Evolutionary conservation across 2,113 vertebrate genomes (phyloP).

Genomic region (Xenotilapia caudafasciata): DNA sequence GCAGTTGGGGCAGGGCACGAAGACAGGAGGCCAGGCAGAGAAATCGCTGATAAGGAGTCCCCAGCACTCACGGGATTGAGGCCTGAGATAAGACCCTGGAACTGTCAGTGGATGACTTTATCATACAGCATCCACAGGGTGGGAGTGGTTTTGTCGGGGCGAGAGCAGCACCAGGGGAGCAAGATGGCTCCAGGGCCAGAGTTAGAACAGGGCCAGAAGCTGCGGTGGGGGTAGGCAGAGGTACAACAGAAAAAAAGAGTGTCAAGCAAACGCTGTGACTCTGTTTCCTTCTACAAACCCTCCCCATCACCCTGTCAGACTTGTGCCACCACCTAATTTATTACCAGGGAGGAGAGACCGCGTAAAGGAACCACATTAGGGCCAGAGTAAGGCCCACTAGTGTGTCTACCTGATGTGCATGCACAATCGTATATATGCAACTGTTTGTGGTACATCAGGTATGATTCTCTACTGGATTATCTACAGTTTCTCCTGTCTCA

Average conservation of each 20-base stretch:
- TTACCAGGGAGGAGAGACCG: slow-evolving; percentile 1
- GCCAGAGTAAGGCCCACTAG: slow-evolving; percentile 7
- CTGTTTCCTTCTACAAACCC: neutral
- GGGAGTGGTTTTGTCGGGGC: neutral
- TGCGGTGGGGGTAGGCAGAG: neutral
- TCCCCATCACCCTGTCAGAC: slow-evolving; percentile 30
- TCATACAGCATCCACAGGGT: slow-evolving; percentile 28
- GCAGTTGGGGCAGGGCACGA: slow-evolving; percentile 22
- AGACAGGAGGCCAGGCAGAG: slow-evolving; percentile 52
- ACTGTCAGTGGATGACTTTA: slow-evolving; percentile 69
- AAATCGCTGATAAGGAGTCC: slow-evolving; percentile 65
- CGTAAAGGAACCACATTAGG: neutral
- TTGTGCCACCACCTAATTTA: slow-evolving; percentile 25
- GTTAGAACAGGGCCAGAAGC: neutral
- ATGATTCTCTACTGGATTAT: neutral
- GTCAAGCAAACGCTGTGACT: neutral
- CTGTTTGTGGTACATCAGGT: neutral
- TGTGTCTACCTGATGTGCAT: neutral
- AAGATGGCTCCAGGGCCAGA: neutral
- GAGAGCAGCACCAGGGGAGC: slow-evolving; percentile 4
- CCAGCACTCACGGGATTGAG: slow-evolving; percentile 55
- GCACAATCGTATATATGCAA: neutral
- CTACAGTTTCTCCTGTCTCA: neutral
- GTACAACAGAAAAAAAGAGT: neutral
- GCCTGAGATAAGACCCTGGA: slow-evolving; percentile 57